Evolutionary conservation across 2,113 vertebrate genomes (phyloP).

Genomic region (Vimba vimba): DNA sequence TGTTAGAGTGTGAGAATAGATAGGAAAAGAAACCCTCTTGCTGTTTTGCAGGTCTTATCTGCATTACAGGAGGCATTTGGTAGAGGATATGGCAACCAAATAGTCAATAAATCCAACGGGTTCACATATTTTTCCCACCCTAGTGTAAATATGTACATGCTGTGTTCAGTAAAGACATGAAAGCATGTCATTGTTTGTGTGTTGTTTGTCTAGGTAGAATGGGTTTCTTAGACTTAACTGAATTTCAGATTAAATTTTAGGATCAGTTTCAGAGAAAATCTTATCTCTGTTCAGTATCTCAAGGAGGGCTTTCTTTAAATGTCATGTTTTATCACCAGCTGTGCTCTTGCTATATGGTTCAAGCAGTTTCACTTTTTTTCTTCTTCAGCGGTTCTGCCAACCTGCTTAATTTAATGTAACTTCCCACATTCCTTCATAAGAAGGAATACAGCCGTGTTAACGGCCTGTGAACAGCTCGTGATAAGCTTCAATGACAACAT

Average conservation of each 20-base stretch:
- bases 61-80: not conserved
- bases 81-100: no score
- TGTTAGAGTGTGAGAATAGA: not conserved
- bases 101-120: no score
- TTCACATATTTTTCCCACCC: no score
- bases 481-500: not conserved
- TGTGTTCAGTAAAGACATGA: not conserved
- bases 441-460: not conserved
- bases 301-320: slow-evolving; percentile 21
- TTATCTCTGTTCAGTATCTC: not conserved
- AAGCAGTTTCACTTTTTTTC: slow-evolving; percentile 40
- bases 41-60: not conserved
- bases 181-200: not conserved
- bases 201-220: not conserved
- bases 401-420: slow-evolving; percentile 28
- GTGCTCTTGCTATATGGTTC: slow-evolving; percentile 40
- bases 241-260: not conserved
- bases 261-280: not conserved
- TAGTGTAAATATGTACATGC: not conserved
- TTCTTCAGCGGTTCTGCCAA: not conserved
- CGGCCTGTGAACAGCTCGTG: not conserved
- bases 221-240: not conserved
- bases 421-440: slow-evolving; percentile 31
- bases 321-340: slow-evolving; percentile 30
- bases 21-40: not conserved